phyloP scores from a whole-genome alignment of 2,113 vertebrate species.

The Phyllostomus hastatus region DNA sequence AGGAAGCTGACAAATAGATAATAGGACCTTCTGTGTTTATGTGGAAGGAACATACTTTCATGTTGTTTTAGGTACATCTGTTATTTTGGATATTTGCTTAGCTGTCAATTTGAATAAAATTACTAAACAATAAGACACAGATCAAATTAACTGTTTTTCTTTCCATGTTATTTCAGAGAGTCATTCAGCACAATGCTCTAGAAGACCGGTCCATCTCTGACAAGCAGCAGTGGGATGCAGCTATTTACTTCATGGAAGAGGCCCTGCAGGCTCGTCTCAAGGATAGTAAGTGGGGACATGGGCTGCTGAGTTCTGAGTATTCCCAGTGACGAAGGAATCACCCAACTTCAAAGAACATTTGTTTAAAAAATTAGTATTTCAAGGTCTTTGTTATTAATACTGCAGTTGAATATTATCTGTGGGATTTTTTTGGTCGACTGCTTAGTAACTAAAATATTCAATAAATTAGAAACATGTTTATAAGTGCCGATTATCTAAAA shows the following conservation, averaged over 20 bases:
- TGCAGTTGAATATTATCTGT: background rate
- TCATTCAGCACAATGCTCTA: constrained; percentile 98
- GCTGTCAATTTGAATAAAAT: background rate
- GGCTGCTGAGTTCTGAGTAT: background rate
- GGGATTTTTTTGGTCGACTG: background rate
- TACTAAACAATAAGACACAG: background rate
- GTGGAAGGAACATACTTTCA: background rate
- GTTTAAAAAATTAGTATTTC: background rate
- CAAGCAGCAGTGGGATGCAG: constrained; percentile 98
- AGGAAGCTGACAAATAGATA: background rate
- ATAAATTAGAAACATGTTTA: background rate
- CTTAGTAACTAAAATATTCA: constrained; percentile 7
- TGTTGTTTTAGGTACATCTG: background rate
- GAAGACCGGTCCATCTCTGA: constrained; percentile 98
- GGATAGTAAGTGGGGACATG: constrained; percentile 88
- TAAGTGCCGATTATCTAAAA: background rate
- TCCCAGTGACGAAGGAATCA: background rate
- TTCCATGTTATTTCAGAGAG: constrained; percentile 83
- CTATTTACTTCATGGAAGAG: constrained; percentile 99
- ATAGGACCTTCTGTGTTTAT: background rate
- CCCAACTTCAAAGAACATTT: background rate
- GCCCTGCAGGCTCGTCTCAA: constrained; percentile 93
- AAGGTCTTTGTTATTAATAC: background rate
- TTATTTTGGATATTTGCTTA: background rate
- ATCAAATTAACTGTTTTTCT: background rate